Conservation (phyloP, 2,888 invertebrate species). For the Hirtodrosophila histrioides region DNA sequence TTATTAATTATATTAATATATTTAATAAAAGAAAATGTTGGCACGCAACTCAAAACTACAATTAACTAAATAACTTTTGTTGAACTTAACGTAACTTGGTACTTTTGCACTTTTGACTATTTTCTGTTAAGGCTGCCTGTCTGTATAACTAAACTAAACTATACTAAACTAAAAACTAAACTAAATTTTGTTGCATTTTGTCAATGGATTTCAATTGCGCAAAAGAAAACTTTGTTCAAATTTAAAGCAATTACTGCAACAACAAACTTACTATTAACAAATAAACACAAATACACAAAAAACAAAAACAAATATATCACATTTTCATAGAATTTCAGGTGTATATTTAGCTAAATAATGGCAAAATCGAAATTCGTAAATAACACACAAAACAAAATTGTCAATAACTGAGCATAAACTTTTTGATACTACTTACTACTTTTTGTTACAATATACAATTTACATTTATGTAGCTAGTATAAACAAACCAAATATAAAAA, state of each 20-base stretch:
- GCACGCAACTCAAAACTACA: conserved; percentile 37
- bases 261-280: conserved; percentile 50
- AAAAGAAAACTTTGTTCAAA: conserved; percentile 76
- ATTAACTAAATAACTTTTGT: conserved; percentile 27
- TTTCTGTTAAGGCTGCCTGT: conserved; percentile 44
- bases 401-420: conserved; percentile 68
- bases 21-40: too few relatives aligned
- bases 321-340: conserved; percentile 49
- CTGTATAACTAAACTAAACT: conserved; percentile 33
- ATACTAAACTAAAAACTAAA: conserved; percentile 35
- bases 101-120: conserved; percentile 53
- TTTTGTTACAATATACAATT: conserved; percentile 74
- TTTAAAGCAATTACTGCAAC: conserved; percentile 77
- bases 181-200: conserved; percentile 73
- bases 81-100: conserved; percentile 41
- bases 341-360: conserved; percentile 45
- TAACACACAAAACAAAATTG: conserved; percentile 40
- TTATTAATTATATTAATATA: not conserved
- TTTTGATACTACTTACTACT: conserved; percentile 82
- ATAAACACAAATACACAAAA: conserved; percentile 16
- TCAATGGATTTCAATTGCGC: conserved; percentile 67
- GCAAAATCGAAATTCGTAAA: conserved; percentile 32
- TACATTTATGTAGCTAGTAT: conserved; percentile 71
- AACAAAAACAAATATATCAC: conserved; percentile 34
- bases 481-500: conserved; percentile 40